Evolutionary conservation across 2,888 invertebrate genomes (phyloP).

Genomic region (Lithophane ornitopus): DNA sequence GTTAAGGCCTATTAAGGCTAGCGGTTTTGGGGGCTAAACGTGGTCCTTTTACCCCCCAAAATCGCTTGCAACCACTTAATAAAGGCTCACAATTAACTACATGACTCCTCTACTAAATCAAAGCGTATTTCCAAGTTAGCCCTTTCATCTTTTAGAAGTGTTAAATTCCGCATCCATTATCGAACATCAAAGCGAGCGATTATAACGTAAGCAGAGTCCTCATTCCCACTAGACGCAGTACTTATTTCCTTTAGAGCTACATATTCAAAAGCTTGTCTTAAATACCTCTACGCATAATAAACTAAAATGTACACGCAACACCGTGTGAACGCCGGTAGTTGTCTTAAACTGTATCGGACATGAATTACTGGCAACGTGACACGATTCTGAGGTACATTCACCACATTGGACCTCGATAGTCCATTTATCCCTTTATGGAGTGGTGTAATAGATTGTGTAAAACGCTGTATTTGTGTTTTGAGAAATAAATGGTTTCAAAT

Average conservation of each 20-base stretch:
- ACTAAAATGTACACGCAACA: constrained; percentile 46
- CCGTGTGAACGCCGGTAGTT: constrained; percentile 60
- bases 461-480: constrained; percentile 26
- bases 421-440: constrained; percentile 50
- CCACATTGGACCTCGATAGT: constrained; percentile 49
- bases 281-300: constrained; percentile 11
- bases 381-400: constrained; percentile 54
- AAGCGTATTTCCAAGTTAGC: not conserved
- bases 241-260: not conserved
- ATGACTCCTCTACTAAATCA: not conserved
- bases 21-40: not conserved
- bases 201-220: not conserved
- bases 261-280: constrained; percentile 11
- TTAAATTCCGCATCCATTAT: not conserved
- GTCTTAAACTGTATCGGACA: constrained; percentile 41
- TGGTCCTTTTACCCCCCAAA: not conserved
- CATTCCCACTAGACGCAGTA: not conserved
- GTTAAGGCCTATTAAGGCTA: too few relatives aligned
- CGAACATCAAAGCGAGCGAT: not conserved
- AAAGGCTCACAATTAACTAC: not conserved
- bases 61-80: not conserved
- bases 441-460: constrained; percentile 50
- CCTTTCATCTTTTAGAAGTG: not conserved
- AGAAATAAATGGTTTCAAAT: constrained; percentile 14
- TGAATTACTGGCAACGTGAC: constrained; percentile 44